Base-by-base conservation (phyloP, 2,797 vertebrate genomes). In the Sebastes miniatus region DNA sequence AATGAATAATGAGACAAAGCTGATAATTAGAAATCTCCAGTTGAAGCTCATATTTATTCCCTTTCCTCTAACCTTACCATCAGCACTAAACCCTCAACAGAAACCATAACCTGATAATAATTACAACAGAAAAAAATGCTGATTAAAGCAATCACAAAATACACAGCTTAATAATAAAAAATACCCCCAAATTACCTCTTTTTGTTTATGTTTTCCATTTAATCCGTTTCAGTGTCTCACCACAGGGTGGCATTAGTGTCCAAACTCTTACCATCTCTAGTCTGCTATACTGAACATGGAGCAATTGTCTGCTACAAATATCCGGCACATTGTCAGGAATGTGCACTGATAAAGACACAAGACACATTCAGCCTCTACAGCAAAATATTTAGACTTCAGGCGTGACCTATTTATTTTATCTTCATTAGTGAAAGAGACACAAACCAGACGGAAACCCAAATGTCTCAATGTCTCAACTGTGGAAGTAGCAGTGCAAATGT, bases 211-310 rank as follows among this genome's bases (percentile, higher is more conserved):
- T 11, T 50, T 20, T 58, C 6, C 4, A 25, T 69, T 36, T 4
- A 27, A 6, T 61, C 27, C 39, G 16, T 73, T 63, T 56, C 66
- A 12, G 16, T 43, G n/a, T 80, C 81, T 80, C 11, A 73, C 90
- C 93, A 93, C 90, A 69, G 2, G 89, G 81, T 56, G 93, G 89
- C 88, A 58, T 8, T 76, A 56, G 25, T 57, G 69, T 68, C 22
- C 11, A 54, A 80, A 11, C 25, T 69, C 78, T 47, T 10, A 57
- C 6, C 14, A 36, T n/a, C n/a, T 71, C 20, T 39, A 6, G 22
- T 7, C 2, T 63, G 29, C 12, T 13, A 0, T 9, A 0, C 13
- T 73, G 24, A 5, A 25, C 31, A 5, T 27, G 16, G 10, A 54
- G n/a, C 20, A 12, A 22, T 18, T 47, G 20, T 82, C 43, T 66